phyloP scores from a whole-genome alignment of 2,797 vertebrate genomes.

The Diglossa cyanea region DNA sequence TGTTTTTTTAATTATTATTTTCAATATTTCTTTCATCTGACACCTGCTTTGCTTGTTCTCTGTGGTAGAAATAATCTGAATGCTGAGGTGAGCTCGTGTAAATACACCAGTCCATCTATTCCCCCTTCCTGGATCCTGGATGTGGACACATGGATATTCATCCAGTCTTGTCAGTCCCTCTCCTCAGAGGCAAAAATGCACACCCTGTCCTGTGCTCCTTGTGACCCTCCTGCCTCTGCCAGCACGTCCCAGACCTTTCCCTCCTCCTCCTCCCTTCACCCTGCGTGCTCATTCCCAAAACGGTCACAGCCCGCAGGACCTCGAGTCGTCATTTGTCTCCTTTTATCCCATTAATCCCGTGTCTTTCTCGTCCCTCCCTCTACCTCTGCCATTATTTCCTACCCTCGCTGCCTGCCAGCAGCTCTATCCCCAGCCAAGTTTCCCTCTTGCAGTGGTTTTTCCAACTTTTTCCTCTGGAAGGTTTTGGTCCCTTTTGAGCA shows the following conservation, averaged over 20 bases:
- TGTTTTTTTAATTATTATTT: neutral
- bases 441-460: neutral
- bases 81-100: fast-evolving
- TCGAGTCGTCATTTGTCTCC: neutral
- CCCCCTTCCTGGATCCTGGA: fast-evolving
- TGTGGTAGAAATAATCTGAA: neutral
- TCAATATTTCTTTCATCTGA: neutral
- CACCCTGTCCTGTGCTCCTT: fast-evolving
- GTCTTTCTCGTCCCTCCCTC: neutral
- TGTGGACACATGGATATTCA: fast-evolving
- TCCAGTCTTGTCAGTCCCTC: neutral
- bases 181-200: fast-evolving
- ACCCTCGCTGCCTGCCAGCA: neutral
- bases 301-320: neutral
- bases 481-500: neutral
- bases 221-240: neutral
- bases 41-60: neutral
- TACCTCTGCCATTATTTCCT: neutral
- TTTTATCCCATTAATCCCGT: neutral
- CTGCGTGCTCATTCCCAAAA: neutral
- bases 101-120: neutral
- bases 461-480: neutral
- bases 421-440: neutral
- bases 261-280: neutral
- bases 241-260: neutral